Conservation (phyloP, 2,113 vertebrate species). For the Thryonomys swinderianus region DNA sequence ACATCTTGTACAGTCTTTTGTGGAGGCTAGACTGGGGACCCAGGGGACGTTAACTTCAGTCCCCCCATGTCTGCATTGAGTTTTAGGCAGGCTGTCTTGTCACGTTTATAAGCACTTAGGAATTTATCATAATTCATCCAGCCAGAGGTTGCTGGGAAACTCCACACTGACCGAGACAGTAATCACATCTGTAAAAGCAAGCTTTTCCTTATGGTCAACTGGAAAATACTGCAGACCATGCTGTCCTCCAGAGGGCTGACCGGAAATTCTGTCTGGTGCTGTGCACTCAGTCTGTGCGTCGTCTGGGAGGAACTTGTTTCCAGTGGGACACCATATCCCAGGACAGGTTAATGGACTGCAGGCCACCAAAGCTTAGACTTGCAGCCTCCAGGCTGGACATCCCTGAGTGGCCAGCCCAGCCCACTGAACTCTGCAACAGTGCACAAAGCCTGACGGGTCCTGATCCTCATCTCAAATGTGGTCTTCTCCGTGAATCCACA, state of each 20-base stretch:
- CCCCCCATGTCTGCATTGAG: background rate
- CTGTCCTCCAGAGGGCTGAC: background rate
- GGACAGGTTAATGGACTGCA: background rate
- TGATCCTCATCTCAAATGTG: background rate
- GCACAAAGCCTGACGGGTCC: background rate
- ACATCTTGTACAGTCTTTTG: background rate
- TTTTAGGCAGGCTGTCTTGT: background rate
- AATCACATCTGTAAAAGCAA: background rate
- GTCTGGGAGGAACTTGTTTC: background rate
- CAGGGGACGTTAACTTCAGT: no score
- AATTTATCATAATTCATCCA: background rate
- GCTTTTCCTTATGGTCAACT: background rate
- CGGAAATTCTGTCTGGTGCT: background rate
- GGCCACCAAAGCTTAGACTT: background rate
- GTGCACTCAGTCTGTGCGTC: background rate
- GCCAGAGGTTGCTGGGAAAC: background rate
- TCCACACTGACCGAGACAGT: background rate
- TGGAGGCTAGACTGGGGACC: background rate
- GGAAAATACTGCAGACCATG: background rate
- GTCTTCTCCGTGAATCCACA: no score
- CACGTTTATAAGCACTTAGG: background rate
- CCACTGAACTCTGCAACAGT: background rate
- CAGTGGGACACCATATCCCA: background rate
- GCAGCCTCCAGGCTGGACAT: background rate
- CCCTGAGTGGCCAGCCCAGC: background rate